phyloP scores from a whole-genome alignment of 2,888 invertebrate genomes.

The Halictus ligatus region DNA sequence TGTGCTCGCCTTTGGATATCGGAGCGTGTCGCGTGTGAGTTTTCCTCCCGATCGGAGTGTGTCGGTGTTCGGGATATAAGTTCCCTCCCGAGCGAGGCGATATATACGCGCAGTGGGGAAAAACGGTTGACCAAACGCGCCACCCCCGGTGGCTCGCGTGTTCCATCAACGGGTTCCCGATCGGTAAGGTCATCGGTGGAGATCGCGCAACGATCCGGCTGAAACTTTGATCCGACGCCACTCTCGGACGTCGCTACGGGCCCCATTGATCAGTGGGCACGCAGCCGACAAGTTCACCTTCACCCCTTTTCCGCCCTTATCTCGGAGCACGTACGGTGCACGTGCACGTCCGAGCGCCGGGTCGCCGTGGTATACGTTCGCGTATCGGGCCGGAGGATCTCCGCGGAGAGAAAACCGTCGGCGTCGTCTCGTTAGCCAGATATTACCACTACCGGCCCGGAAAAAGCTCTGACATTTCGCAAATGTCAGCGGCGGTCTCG shows the following conservation, averaged over 20 bases:
- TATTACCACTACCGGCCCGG: conserved; percentile 38
- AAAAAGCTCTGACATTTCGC: conserved; percentile 68
- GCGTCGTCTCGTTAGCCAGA: conserved; percentile 63
- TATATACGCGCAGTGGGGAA: not conserved
- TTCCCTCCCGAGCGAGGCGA: not conserved
- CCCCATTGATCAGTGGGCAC: not conserved
- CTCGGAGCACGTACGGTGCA: not conserved
- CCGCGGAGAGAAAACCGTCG: conserved; percentile 52
- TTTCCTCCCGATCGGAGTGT: conserved; percentile 24
- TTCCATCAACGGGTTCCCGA: not conserved
- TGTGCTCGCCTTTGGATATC: conserved; percentile 41
- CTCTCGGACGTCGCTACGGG: not conserved
- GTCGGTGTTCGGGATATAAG: conserved; percentile 18
- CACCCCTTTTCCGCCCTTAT: not conserved
- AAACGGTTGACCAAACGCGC: not conserved
- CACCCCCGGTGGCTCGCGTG: not conserved
- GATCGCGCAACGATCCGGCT: no score
- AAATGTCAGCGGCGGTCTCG: conserved; percentile 63
- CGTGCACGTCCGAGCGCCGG: conserved; percentile 24
- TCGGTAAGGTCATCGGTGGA: not conserved
- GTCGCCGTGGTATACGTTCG: not conserved
- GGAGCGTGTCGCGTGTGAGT: conserved; percentile 38
- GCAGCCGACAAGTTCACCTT: not conserved
- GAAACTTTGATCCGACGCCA: not conserved
- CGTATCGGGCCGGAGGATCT: conserved; percentile 49